Evolutionary conservation across 2,888 invertebrate species (phyloP), one percentile per base, ranked within the genome.

Genomic region (Amphimallon solstitiale): DNA sequence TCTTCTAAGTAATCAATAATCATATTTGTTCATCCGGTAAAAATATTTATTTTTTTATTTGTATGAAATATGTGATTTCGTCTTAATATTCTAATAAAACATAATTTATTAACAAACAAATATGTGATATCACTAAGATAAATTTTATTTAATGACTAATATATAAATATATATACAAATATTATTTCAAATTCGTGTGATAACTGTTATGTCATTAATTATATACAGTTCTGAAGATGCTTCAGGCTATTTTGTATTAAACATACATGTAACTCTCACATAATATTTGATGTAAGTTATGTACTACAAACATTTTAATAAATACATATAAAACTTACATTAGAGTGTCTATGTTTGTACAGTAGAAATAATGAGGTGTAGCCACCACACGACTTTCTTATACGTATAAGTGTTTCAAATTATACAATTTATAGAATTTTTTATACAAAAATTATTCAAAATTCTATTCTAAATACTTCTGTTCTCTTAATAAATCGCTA

Each of bases 81-180:
- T 9, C 15, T 51, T 35, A 35, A 45, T 15, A 54, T 29, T 40
- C 17, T 1, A 59, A 3, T 59, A 59, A 43, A n/a, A 15, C 17
- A 59, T 23, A 56, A 56, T 56, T 56, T 56, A 56, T 59, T 59
- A 59, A 59, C 43, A 43, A 43, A 29, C 15, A 59, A 43, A 19
- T 59, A 59, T 59, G 56, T 59, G 56, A 59, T 59, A 59, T 17
- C 34, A 59, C 40, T 43, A 59, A 43, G 29, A 23, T 12, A 21
- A 14, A 43, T 43, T 14, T 10, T 40, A 40, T 14, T 56, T 56
- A 43, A 43, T 10, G 15, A 23, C 29, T 43, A 34, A 59, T 38
- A 38, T 34, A 54, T 54, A 0, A 37, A 37, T 19, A 52, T 52
- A 0, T 37, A 37, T 21, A 54, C 12, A 17, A 45, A 38, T 17